Evolutionary conservation across 2,797 vertebrate genomes (phyloP).

Genomic region (Takifugu ocellatus): DNA sequence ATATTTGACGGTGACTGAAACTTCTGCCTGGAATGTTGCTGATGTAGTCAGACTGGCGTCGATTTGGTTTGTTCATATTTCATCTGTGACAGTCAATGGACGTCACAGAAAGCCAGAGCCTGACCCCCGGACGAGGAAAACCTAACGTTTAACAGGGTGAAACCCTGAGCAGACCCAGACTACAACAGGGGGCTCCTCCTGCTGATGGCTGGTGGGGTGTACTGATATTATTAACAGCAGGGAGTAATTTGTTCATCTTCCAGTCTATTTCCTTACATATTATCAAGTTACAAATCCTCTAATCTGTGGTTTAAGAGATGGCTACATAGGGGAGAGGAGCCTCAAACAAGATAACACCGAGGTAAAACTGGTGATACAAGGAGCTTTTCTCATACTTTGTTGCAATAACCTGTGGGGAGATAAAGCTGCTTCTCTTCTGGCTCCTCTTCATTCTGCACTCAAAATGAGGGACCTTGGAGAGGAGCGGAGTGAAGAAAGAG

Average conservation of each 20-base stretch:
- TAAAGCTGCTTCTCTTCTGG: conserved; percentile 61
- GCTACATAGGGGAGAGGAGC: conserved; percentile 24
- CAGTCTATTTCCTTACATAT: conserved; percentile 29
- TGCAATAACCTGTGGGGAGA: conserved; percentile 62
- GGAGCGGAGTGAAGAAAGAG: conserved; percentile 56
- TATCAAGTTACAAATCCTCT: conserved; percentile 24
- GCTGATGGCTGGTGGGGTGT: background rate
- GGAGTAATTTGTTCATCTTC: conserved; percentile 9
- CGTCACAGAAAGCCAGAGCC: no score
- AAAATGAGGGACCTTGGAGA: conserved; percentile 66
- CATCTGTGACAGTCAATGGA: no score
- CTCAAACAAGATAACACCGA: conserved; percentile 61
- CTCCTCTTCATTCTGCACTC: conserved; percentile 59
- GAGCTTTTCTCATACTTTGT: conserved; percentile 45
- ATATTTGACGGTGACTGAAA: no score
- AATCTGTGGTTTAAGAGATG: conserved; percentile 39
- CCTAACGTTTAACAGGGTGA: no score
- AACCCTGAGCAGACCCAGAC: no score
- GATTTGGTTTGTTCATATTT: no score
- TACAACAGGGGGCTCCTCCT: no score
- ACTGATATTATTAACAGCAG: conserved; percentile 19
- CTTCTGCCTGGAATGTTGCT: no score
- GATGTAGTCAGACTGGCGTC: no score
- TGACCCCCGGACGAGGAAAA: no score
- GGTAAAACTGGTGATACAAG: conserved; percentile 55